Conservation (phyloP, 2,113 vertebrate genomes). For the Myiozetetes cayanensis region DNA sequence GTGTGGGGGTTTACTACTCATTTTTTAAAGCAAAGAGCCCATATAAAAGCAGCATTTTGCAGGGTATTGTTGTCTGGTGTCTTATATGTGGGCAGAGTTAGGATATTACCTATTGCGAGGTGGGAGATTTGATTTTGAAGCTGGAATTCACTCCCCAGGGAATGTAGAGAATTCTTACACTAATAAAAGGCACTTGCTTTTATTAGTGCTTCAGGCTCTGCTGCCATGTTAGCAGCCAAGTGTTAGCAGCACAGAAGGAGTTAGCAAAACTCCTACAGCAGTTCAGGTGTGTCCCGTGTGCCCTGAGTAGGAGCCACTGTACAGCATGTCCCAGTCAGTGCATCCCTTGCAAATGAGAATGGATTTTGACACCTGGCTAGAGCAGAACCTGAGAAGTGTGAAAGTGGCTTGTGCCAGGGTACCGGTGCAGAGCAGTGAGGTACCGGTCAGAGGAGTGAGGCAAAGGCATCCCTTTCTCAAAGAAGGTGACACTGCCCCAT, state of each 20-base stretch:
- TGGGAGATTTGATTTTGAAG: neutral
- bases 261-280: neutral
- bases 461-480: neutral
- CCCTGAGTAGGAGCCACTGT: neutral
- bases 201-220: neutral
- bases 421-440: neutral
- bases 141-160: neutral
- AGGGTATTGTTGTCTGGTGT: neutral
- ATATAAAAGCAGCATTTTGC: neutral
- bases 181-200: neutral
- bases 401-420: neutral
- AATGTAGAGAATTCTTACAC: neutral
- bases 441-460: neutral
- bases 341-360: neutral
- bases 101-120: neutral
- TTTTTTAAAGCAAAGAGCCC: neutral
- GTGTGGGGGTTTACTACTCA: neutral
- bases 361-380: neutral
- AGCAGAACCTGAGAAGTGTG: neutral
- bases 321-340: neutral
- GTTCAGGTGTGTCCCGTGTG: neutral
- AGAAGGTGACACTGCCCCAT: neutral
- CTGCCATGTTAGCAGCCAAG: neutral
- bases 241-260: neutral
- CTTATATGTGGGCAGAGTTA: neutral